Conservation (phyloP, 30 jellyfish, hydroid and myxozoan genomes). For the Hydractinia echinata region DNA sequence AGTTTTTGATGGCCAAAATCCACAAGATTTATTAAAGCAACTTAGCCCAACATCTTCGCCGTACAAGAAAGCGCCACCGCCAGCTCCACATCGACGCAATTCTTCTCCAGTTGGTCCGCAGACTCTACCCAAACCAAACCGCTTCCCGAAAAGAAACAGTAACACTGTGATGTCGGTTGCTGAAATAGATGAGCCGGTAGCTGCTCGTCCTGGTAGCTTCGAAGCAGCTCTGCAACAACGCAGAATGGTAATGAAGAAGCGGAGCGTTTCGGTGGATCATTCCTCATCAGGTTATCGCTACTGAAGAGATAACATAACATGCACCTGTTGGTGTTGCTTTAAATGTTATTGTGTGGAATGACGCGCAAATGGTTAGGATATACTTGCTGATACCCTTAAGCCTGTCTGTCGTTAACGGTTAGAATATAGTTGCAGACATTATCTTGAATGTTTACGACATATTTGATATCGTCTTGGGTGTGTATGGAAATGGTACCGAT, state of each 20-base stretch:
- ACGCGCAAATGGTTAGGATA: too few relatives aligned
- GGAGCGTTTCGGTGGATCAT: constrained; percentile 23
- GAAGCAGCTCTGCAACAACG: constrained; percentile 63
- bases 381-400: too few relatives aligned
- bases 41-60: constrained; percentile 91
- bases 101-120: constrained; percentile 20
- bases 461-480: too few relatives aligned
- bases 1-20: constrained; percentile 55
- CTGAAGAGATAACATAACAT: too few relatives aligned
- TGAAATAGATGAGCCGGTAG: constrained; percentile 64
- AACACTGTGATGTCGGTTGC: not conserved
- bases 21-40: constrained; percentile 62
- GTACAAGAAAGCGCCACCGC: constrained; percentile 41
- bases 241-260: constrained; percentile 28
- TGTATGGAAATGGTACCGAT: too few relatives aligned
- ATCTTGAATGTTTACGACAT: too few relatives aligned
- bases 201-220: constrained; percentile 83
- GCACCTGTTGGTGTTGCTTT: too few relatives aligned
- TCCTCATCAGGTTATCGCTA: not conserved
- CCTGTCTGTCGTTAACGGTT: too few relatives aligned
- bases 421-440: too few relatives aligned
- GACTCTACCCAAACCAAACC: constrained; percentile 28
- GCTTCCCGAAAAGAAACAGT: not conserved
- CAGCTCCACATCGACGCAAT: constrained; percentile 57
- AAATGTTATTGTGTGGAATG: too few relatives aligned